These are phyloP conservation scores for Trichogramma dendrolimi DNA, from an alignment of 2,888 invertebrate species.

Conservation along the genomic window DNA sequence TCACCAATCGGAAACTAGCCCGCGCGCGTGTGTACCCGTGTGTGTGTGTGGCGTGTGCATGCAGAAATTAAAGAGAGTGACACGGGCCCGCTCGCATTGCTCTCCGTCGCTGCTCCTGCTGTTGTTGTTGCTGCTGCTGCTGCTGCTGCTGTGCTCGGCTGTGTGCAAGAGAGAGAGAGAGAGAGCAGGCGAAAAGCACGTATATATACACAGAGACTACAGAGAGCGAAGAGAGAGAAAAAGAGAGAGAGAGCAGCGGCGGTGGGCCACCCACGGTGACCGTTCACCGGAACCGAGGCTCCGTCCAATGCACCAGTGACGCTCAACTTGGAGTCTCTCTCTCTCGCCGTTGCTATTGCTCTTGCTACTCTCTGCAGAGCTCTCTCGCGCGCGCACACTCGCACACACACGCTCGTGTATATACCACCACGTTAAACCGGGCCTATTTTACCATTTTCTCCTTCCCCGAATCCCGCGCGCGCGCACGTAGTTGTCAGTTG, in stretches of 20 bases:
- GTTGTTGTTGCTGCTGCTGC: background rate
- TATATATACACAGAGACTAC: constrained; percentile 27
- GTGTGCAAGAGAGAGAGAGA: too few species aligned
- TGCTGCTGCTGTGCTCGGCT: background rate
- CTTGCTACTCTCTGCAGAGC: constrained; percentile 6
- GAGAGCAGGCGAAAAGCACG: constrained; percentile 4
- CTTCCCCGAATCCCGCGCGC: background rate
- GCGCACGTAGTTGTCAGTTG: too few species aligned
- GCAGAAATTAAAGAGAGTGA: constrained; percentile 28
- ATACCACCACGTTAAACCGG: background rate
- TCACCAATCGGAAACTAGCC: constrained; percentile 25
- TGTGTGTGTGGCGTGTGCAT: too few species aligned
- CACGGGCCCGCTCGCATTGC: constrained; percentile 34
- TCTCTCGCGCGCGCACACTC: too few species aligned
- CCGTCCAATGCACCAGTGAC: constrained; percentile 46
- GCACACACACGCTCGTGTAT: constrained; percentile 15
- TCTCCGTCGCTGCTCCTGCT: constrained; percentile 19
- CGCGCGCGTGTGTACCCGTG: constrained; percentile 6
- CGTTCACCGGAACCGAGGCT: constrained; percentile 52
- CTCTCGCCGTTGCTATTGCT: constrained; percentile 13
- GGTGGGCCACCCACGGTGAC: constrained; percentile 52
- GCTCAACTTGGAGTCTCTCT: constrained; percentile 38
- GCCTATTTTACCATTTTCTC: too few species aligned
- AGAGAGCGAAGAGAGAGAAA: constrained; percentile 6
- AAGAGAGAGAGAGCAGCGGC: constrained; percentile 33